Base-by-base conservation (phyloP, 1,140 invertebrate genomes). In the Melanaphis sacchari region DNA sequence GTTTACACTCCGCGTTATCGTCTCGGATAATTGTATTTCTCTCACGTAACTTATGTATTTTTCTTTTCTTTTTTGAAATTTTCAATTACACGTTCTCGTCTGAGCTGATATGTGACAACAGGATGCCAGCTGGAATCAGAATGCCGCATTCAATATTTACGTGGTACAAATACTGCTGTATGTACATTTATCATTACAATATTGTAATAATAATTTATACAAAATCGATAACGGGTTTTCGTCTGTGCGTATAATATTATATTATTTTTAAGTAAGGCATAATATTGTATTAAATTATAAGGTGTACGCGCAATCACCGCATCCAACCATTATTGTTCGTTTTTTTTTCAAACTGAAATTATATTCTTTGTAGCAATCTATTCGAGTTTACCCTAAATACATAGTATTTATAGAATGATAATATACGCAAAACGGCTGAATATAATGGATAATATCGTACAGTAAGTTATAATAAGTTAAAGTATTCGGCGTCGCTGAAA, bases 311-410 rank as follows among this genome's bases (percentile, higher is more conserved):
- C 46, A 49, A 49, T 18, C 46, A 49, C 22, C 52, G 22, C 52
- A 52, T 59, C 15, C 41, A 31, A 46, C 84, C 41, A 31, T 87
- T 43, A 31, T 87, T 43, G 84, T 59, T 31, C 54, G 26, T 31
- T 31, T 26, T 59, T 54, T 85, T 87, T 59, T 46, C 21, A 2
- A 87, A 87, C 84, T n/a, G 84, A 31, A 4, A n/a, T 46, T 15
- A 87, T 59, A 59, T 46, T 87, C 41, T 31, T 59, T 59, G 5
- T 38, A 7, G 6, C 31, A 87, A 43, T n/a, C 84, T 43, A 46
- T 87, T 43, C 84, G 31, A 15, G 7, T 52, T 89, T 52, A 89
- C 87, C n/a, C 87, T 36, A 89, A 89, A 89, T 89, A 89, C 87
- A 89, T 87, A 46, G 46, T 49, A 31, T 11, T 31, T 59, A 31